Conservation (phyloP, 2,888 invertebrate species). For the Tinea semifulvella region DNA sequence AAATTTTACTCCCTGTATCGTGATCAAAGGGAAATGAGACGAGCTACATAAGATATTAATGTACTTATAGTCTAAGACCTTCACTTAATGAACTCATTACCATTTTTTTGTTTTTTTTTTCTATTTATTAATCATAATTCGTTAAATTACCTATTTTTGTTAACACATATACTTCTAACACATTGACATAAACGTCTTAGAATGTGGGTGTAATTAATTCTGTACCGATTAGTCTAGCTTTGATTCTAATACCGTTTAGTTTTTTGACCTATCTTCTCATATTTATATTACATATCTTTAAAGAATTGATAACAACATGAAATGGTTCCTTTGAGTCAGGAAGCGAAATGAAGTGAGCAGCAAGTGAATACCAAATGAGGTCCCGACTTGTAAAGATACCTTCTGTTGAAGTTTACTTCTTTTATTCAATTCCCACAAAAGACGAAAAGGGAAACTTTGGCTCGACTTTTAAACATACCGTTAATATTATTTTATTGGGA, state of each 20-base stretch:
- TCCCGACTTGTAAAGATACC: constrained; percentile 7
- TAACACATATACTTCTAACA: too few species aligned
- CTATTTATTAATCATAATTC: not conserved
- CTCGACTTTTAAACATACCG: too few species aligned
- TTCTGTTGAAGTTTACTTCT: not conserved
- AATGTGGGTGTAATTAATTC: not conserved
- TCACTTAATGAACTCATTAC: not conserved
- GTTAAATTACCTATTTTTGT: too few species aligned
- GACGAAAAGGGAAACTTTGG: not conserved
- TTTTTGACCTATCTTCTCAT: too few species aligned
- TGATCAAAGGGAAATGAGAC: constrained; percentile 11
- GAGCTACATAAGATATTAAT: not conserved
- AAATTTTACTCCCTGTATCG: constrained; percentile 26
- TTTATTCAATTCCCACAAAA: constrained; percentile 3
- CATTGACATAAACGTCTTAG: not conserved
- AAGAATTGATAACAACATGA: constrained; percentile 19
- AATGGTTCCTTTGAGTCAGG: constrained; percentile 17
- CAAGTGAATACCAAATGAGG: constrained; percentile 12
- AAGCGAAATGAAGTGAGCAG: constrained; percentile 18
- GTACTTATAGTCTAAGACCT: not conserved
- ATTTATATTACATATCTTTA: too few species aligned
- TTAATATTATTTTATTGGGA: too few species aligned
- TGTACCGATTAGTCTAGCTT: too few species aligned
- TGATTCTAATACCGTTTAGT: too few species aligned
- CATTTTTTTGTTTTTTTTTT: not conserved